Evolutionary conservation across 2,113 vertebrate genomes (phyloP), one percentile per base, ranked within the genome.

Genomic region (Microcebus lehilahytsara): DNA sequence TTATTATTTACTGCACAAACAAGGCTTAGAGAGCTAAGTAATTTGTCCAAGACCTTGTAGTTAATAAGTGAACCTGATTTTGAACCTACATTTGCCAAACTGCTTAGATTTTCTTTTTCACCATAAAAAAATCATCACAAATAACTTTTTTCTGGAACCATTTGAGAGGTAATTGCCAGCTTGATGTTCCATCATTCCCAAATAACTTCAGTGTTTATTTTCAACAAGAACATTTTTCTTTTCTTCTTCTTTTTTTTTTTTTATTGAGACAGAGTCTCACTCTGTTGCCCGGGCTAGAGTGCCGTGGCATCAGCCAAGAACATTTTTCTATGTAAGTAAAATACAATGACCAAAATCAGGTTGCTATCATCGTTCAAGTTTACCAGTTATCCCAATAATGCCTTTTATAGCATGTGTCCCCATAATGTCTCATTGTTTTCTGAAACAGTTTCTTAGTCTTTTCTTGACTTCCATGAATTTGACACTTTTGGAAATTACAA

Each of bases 131-230:
- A 92, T 53, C 27, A 56, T 84, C 19, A 53, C 58, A 84, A 34
- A 27, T 75, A 62, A 72, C 7, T 64, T 79, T 80, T 79, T 86
- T 62, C 34, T 91, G 62, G 58, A 95, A 62, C 27, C n/a, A 30
- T 89, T 91, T 80, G 56, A 83, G 22, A 84, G 20, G 67, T 80
- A 80, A 10, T 79, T 93, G 46, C n/a, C 19, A 53, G 69, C 32
- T 37, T 80, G 37, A 90, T 86, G 22, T 6, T 66, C 34, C 4
- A 32, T 83, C 27, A 58, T n/a, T 66, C 83, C 64, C 64, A 37
- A n/a, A 56, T 84, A 88, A 22, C 75, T 85, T 95, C 66, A 83
- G 46, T 95, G 19, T 49, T 80, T 83, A 64, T 92, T 94, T 94
- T 89, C 64, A 49, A 37, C 17, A 95, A 78, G 37, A 89, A 74